These are phyloP conservation scores for Macrochelys suwanniensis DNA, from an alignment of 2,797 vertebrate species.

Conservation along the genomic window DNA sequence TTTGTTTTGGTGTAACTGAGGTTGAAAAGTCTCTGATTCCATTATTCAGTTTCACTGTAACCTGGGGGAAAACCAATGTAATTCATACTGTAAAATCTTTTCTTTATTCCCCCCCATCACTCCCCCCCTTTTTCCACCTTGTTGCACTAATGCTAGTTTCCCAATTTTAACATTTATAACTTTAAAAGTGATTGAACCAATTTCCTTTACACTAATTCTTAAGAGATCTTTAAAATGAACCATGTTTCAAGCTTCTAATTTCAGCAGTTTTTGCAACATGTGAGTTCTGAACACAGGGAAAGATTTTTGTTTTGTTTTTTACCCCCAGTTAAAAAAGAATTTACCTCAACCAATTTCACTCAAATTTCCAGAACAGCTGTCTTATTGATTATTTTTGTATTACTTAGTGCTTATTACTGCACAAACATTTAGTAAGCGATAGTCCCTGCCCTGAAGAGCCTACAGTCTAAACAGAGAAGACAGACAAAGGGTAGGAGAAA, in stretches of 20 bases:
- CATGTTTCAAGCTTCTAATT: background rate
- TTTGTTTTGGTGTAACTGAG: conserved; percentile 86
- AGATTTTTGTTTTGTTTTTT: background rate
- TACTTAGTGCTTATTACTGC: conserved; percentile 39
- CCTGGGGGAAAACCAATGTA: conserved; percentile 79
- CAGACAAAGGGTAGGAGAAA: background rate
- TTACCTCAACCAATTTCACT: conserved; percentile 2
- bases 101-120: background rate
- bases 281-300: background rate
- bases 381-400: conserved; percentile 18
- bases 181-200: conserved; percentile 8
- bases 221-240: background rate
- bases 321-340: background rate
- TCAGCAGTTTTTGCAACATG: background rate
- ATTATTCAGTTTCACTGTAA: conserved; percentile 90
- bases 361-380: background rate
- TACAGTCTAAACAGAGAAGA: background rate
- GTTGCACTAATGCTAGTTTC: background rate
- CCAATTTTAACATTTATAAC: background rate
- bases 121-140: background rate
- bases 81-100: background rate
- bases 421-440: conserved; percentile 26
- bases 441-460: background rate
- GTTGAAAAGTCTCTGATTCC: conserved; percentile 89
- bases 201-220: background rate